Base-by-base conservation (phyloP, 1,140 invertebrate genomes). In the Halyomorpha halys region DNA sequence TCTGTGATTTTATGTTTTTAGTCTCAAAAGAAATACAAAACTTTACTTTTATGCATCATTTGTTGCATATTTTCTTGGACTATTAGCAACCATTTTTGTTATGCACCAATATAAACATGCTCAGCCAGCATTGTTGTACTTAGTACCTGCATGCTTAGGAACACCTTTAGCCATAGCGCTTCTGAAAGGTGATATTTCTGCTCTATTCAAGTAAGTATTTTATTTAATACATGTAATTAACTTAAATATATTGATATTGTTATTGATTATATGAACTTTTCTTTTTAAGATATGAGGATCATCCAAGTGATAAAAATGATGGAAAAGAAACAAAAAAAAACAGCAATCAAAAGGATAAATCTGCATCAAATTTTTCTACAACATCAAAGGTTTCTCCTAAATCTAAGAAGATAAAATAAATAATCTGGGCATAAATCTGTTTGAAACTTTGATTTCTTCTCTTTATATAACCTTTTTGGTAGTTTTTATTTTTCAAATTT, bases 21-120 rank as follows among this genome's bases (percentile, higher is more conserved):
- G 91, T 73, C 79, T 94, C 61, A 90, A 91, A 69, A 83, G 93
- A 25, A 89, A 91, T 70, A 84, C 84, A 1, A 87, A 92, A 71
- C 84, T 87, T 3, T 99, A 99, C 74, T 99, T 98, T 77, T 89
- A 93, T 72, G 82, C 90, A n/a, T 91, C 94, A 44, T 91, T 98
- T 73, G 75, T 86, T 56, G 96, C 97, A 0, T 99, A 99, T 76
- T 86, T 98, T 69, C 74, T 94, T 68, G 97, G 97, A 13, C 78
- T 99, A 54, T 75, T 97, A 69, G 81, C 87, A 2, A 99, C 97
- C 0, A 97, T 99, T 73, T 82, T 94, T 66, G 90, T 99, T 51
- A 98, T 99, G 94, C 94, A 98, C 77, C 81, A 95, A 59, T 99
- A 96, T 77, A 95, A 97, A 75, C 94, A 98, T 78, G 95, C 95